These are phyloP conservation scores for Drosophila watanabei DNA, from an alignment of 1,140 invertebrate genomes.

Conservation along the genomic window DNA sequence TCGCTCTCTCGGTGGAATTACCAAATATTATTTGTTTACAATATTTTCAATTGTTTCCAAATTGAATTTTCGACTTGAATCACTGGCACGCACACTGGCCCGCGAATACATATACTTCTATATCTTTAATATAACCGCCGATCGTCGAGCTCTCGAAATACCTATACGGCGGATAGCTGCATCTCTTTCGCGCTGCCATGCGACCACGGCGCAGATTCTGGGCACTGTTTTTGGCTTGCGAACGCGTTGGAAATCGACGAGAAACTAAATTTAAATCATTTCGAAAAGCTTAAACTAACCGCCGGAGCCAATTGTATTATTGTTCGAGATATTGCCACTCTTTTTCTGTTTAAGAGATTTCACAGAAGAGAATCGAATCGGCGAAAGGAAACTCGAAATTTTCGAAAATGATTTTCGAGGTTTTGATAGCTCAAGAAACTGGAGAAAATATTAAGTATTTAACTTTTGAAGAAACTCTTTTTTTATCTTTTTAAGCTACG, in stretches of 20 bases:
- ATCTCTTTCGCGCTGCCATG: conserved; percentile 75
- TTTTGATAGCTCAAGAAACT: background rate
- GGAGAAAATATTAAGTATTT: background rate
- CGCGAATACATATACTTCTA: conserved; percentile 32
- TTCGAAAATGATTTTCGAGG: conserved; percentile 1
- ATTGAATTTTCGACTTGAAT: conserved; percentile 56
- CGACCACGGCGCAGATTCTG: conserved; percentile 44
- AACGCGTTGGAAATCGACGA: conserved; percentile 78
- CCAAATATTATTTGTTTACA: conserved; percentile 68
- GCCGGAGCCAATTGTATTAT: conserved; percentile 12
- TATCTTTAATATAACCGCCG: conserved; percentile 75
- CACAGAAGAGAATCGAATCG: background rate
- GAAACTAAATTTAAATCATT: conserved; percentile 81
- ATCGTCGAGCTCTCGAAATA: conserved; percentile 77
- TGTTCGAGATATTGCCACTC: conserved; percentile 16
- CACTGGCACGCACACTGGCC: conserved; percentile 22
- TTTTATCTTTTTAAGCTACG: no score
- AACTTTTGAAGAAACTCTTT: background rate
- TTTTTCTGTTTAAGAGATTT: conserved; percentile 29
- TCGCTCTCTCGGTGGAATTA: conserved; percentile 32
- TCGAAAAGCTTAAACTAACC: conserved; percentile 71
- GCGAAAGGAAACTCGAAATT: background rate
- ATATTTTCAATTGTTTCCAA: conserved; percentile 54
- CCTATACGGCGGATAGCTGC: conserved; percentile 69
- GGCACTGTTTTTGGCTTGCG: conserved; percentile 59